Base-by-base conservation (phyloP, 2,113 vertebrate genomes). In the Forbesichthys agassizii region DNA sequence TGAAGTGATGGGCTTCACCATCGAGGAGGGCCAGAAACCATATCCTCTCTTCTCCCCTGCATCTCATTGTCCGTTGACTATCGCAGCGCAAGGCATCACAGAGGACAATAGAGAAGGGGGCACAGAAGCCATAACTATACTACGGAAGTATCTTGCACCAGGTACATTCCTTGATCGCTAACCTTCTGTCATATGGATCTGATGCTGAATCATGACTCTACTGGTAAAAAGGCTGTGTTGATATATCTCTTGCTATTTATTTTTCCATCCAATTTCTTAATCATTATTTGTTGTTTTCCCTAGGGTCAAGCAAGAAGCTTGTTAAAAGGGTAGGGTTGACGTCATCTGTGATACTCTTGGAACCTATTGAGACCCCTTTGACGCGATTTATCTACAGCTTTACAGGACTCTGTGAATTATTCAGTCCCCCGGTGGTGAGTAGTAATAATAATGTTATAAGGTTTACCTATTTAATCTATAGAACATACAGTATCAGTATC, bases 1-100 rank as follows among this genome's bases (percentile, higher is more conserved):
- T n/a, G 94, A 94, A 33, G 93, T 98, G 14, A 83, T 95, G 74
- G 96, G 96, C 0, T 95, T 95, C 78, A 92, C 89, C 36, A 91
- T 98, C 0, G 88, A 87, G 52, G 92, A 93, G 51, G 96, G 93
- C 12, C 95, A 98, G 80, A 93, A 95, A 77, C 84, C 93, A 0
- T 95, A 91, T 48, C 91, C 93, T 0, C 81, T 97, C 18, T 96
- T 93, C 72, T 96, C 96, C 0, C 91, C 95, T 0, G 86, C 92
- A 0, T 94, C 96, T 0, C 94, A 96, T 42, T 89, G 92, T 59
- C 92, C 92, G 0, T 91, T 98, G 65, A 88, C 86, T 13, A 83
- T 98, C 47, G 91, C 80, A 20, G 92, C 93, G 0, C 48, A 94
- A 36, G 88, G 77, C 33, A 85, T 81, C 5, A 18, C 87, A 0